Percentiles rank a stretch among this genome's conserved stretches.
These are phyloP conservation scores for Aspidapion aeneum DNA, from an alignment of 2,888 invertebrate species.

Conservation along the genomic window DNA sequence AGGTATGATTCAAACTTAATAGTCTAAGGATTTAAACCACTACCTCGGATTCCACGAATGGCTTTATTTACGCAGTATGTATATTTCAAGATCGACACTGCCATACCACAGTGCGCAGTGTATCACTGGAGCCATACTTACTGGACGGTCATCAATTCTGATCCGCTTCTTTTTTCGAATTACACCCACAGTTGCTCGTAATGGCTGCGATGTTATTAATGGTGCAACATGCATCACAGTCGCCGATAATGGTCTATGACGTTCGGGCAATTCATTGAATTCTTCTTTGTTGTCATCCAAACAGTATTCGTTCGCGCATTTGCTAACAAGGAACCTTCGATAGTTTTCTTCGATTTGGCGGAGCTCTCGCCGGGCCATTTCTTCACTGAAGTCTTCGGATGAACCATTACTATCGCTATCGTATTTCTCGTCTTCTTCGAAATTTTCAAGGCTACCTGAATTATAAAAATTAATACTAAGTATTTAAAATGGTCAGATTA, in stretches of 20 bases:
- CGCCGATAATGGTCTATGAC: slow-evolving; percentile 29
- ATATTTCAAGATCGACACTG: too few relatives aligned
- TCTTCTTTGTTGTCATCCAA: slow-evolving; percentile 30
- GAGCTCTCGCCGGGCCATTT: slow-evolving; percentile 29
- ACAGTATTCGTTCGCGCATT: slow-evolving; percentile 35
- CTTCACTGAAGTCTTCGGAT: slow-evolving; percentile 24
- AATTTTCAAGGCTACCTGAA: slow-evolving; percentile 5
- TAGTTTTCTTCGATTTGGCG: slow-evolving; percentile 39
- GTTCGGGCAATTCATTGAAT: slow-evolving; percentile 19
- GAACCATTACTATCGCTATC: too few relatives aligned
- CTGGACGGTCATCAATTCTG: slow-evolving; percentile 21
- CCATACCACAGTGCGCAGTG: too few relatives aligned
- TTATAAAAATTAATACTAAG: too few relatives aligned
- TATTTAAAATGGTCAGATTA: too few relatives aligned
- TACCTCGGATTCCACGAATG: too few relatives aligned
- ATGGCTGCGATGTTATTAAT: neutral
- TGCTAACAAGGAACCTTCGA: slow-evolving; percentile 34
- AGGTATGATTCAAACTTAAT: too few relatives aligned
- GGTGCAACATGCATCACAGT: slow-evolving; percentile 25
- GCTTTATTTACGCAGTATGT: too few relatives aligned
- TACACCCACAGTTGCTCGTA: neutral
- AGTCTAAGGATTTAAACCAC: too few relatives aligned
- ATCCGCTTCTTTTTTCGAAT: neutral
- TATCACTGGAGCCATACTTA: neutral
- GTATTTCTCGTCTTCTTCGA: slow-evolving; percentile 4